These are phyloP conservation scores for Chelidonichthys spinosus DNA, from an alignment of 2,797 vertebrate species.

Conservation along the genomic window DNA sequence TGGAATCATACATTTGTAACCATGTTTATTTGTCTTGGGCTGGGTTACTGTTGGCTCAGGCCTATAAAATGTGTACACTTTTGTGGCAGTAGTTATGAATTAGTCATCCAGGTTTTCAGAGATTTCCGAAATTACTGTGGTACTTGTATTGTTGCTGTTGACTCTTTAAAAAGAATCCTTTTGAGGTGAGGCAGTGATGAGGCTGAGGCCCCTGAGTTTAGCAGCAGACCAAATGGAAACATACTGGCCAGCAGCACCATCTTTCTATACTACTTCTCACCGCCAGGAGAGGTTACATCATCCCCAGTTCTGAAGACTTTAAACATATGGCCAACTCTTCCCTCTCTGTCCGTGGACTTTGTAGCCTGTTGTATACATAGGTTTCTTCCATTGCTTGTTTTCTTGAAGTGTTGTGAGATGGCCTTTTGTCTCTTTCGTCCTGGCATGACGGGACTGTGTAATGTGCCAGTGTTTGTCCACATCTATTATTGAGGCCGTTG, in stretches of 20 bases:
- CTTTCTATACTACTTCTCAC: conserved; percentile 29
- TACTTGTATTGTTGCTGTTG: not conserved
- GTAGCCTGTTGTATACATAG: conserved; percentile 41
- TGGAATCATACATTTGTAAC: not conserved
- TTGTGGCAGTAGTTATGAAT: too few relatives aligned
- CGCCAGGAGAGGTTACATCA: conserved; percentile 65
- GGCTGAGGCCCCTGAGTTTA: not conserved
- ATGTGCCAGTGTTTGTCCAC: conserved; percentile 38
- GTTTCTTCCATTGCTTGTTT: conserved; percentile 50
- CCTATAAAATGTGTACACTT: not conserved
- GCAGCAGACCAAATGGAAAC: conserved; percentile 27
- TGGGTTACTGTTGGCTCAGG: not conserved
- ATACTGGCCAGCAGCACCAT: not conserved
- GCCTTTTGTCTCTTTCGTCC: not conserved
- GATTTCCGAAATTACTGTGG: not conserved
- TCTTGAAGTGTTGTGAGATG: not conserved
- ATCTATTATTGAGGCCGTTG: conserved; percentile 83
- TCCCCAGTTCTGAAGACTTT: conserved; percentile 56
- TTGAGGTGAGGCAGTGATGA: conserved; percentile 28
- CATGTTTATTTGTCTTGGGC: not conserved
- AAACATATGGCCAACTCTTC: conserved; percentile 52
- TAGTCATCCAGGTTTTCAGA: too few relatives aligned
- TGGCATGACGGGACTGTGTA: conserved; percentile 3
- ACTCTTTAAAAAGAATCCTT: conserved; percentile 8
- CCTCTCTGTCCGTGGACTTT: conserved; percentile 30